These are phyloP conservation scores for Tenualosa ilisha DNA, from an alignment of 2,797 vertebrate genomes.

Conservation along the genomic window DNA sequence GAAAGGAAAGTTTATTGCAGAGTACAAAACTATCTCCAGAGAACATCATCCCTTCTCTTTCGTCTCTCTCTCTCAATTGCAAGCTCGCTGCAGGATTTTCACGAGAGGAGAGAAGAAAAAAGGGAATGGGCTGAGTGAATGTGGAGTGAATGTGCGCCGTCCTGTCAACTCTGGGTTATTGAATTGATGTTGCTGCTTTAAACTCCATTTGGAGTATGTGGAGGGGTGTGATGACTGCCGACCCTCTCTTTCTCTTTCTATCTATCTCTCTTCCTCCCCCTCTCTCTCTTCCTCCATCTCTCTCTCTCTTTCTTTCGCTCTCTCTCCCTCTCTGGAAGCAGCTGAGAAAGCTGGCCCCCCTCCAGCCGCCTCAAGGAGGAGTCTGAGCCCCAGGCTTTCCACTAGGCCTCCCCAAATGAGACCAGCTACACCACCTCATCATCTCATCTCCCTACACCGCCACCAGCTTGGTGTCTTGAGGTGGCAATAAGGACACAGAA, in stretches of 20 bases:
- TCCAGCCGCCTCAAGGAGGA: conserved; percentile 56
- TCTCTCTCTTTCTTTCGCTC: background rate
- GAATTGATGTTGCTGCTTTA: conserved; percentile 66
- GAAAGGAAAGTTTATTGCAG: conserved; percentile 54
- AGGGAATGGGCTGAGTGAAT: conserved; percentile 57
- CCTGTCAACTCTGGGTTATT: conserved; percentile 61
- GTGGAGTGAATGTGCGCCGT: conserved; percentile 56
- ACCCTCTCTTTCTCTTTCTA: conserved; percentile 31
- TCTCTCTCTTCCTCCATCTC: background rate
- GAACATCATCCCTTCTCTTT: conserved; percentile 50
- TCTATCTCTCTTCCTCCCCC: background rate
- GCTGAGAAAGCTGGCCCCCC: conserved; percentile 52
- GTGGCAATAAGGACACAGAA: background rate
- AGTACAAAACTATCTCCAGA: conserved; percentile 63
- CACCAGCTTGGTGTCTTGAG: background rate
- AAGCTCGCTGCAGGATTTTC: background rate
- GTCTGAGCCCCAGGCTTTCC: conserved; percentile 51
- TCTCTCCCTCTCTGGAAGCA: conserved; percentile 29
- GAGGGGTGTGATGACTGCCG: conserved; percentile 43
- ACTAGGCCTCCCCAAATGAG: conserved; percentile 49
- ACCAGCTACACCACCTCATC: conserved; percentile 33
- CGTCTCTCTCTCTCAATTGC: background rate
- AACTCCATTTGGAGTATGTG: conserved; percentile 53
- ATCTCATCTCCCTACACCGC: background rate
- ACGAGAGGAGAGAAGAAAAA: conserved; percentile 56